Evolutionary conservation across 2,888 invertebrate genomes (phyloP), one percentile per base, ranked within the genome.

Genomic region (Eilema griseolum): DNA sequence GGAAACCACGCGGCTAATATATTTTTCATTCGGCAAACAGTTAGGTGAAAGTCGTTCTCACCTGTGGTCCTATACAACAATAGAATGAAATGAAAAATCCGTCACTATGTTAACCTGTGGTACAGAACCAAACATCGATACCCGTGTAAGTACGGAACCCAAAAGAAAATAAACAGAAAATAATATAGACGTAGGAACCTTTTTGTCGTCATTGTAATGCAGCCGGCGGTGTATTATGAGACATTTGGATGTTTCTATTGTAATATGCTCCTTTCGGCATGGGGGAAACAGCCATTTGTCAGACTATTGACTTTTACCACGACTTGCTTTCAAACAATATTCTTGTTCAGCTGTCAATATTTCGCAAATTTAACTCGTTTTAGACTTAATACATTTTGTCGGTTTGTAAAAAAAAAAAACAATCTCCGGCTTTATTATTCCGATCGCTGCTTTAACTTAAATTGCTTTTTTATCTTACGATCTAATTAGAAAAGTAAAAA

Each of bases 271-370:
- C 52, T 72, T 70, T 41, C 57, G 73, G 68, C 63, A 60, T 62
- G 67, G 75, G 71, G 75, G 75, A 80, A 80, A 74, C 70, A 62
- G 66, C 71, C 74, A 82, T 81, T 83, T 83, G 75, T 74, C 74
- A 82, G 69, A 33, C 76, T 74, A 76, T 78, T 81, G 77, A 75
- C 83, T 82, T 81, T 82, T 74, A 78, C 67, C 69, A 75, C 77
- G 73, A 82, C 63, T 78, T 70, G 66, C 69, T 78, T 76, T 75
- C 56, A 73, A 73, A 70, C 67, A 76, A 74, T 77, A 71, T 70
- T 72, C 66, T 73, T 69, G 65, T 72, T 71, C 59, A 20, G 66
- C 61, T 71, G 62, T 77, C 74, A 75, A 72, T 75, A 74, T 70
- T 73, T 70, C 65, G 66, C 59, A 71, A 67, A 78, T 74, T 74